Conservation (phyloP, 2,113 vertebrate species). For the Neoarius graeffei region DNA sequence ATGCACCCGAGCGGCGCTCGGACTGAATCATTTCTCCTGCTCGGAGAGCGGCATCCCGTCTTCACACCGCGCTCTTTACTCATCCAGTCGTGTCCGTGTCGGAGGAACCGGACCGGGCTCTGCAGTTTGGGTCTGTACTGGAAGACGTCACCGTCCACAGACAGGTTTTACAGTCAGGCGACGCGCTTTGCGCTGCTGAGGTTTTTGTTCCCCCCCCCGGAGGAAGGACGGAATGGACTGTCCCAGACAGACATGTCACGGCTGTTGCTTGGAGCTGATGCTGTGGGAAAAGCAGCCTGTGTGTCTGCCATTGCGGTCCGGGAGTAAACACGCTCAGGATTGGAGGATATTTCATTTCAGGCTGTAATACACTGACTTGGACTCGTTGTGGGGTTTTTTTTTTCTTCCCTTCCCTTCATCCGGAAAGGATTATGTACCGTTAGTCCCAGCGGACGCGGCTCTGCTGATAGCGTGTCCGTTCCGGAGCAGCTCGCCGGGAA, state of each 20-base stretch:
- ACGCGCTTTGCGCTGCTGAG: slow-evolving; percentile 29
- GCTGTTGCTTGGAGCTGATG: slow-evolving; percentile 67
- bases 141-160: slow-evolving; percentile 22
- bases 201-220: slow-evolving; percentile 53
- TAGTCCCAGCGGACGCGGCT: slow-evolving; percentile 3
- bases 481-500: slow-evolving; percentile 59
- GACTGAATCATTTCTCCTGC: slow-evolving; percentile 11
- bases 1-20: neutral
- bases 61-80: neutral
- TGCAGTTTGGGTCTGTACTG: neutral
- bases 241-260: slow-evolving; percentile 76
- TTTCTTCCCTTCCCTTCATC: neutral
- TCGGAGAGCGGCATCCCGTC: neutral
- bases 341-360: slow-evolving; percentile 12
- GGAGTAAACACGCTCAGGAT: slow-evolving; percentile 67
- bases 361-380: neutral
- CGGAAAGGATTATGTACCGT: slow-evolving; percentile 20
- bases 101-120: neutral
- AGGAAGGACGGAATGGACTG: slow-evolving; percentile 70
- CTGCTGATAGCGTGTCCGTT: neutral
- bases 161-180: slow-evolving; percentile 46
- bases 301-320: slow-evolving; percentile 74
- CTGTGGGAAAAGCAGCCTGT: slow-evolving; percentile 58
- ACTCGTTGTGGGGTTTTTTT: neutral
- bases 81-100: neutral